phyloP scores from a whole-genome alignment of 2,797 vertebrate genomes.

The Neopelma chrysocephalum region DNA sequence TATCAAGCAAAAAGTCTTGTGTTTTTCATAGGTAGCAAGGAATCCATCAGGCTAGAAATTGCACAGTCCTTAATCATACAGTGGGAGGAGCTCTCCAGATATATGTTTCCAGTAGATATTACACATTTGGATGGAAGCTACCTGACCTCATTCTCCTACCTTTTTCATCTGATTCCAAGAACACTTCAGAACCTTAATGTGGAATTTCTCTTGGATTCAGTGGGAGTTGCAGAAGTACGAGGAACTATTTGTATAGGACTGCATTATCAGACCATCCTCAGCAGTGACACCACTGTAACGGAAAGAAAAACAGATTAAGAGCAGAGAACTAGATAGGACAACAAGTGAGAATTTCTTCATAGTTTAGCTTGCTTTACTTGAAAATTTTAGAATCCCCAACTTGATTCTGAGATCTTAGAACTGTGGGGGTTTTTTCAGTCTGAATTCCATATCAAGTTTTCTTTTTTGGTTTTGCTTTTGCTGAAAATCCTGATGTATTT shows the following conservation, averaged over 20 bases:
- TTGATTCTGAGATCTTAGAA: background rate
- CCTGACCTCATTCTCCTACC: background rate
- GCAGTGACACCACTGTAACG: background rate
- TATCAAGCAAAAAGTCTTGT: background rate
- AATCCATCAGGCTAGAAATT: background rate
- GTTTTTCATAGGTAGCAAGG: background rate
- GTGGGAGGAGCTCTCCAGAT: background rate
- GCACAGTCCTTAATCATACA: background rate
- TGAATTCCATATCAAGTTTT: background rate
- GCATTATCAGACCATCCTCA: background rate
- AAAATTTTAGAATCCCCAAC: background rate
- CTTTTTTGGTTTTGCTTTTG: background rate
- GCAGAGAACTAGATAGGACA: background rate
- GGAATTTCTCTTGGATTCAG: constrained; percentile 5
- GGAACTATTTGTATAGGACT: background rate
- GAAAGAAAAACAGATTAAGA: background rate
- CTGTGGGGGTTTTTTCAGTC: background rate
- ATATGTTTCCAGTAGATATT: background rate
- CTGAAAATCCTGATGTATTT: background rate
- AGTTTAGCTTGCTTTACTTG: background rate
- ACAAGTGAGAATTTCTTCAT: background rate
- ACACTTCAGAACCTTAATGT: background rate
- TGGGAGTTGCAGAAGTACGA: background rate
- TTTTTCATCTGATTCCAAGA: background rate
- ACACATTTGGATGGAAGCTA: background rate